Conservation (phyloP, 53 echinoderm and acorn worm species). For the Echinometra lucunter region DNA sequence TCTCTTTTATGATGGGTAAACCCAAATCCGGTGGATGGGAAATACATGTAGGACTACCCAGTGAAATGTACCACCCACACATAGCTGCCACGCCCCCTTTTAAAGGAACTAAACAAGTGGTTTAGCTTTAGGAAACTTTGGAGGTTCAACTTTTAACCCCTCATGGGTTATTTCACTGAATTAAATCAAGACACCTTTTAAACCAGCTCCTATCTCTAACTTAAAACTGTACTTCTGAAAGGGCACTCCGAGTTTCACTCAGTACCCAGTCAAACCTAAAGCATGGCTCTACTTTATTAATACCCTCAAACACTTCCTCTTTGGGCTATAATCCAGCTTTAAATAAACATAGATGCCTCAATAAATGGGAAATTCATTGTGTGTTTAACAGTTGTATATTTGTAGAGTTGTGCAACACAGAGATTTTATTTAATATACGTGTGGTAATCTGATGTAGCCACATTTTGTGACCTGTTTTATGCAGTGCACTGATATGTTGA, state of each 20-base stretch:
- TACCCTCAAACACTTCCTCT: not conserved
- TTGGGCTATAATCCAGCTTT: not conserved
- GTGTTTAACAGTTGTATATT: slow-evolving; percentile 17
- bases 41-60: not conserved
- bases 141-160: no score
- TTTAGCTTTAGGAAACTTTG: no score
- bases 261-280: not conserved
- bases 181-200: no score
- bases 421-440: not conserved
- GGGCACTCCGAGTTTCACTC: not conserved
- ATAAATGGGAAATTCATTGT: slow-evolving; percentile 21
- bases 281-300: not conserved
- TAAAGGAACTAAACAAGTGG: not conserved
- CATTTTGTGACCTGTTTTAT: not conserved
- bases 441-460: not conserved
- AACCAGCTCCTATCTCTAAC: no score
- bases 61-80: not conserved
- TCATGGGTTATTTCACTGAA: no score
- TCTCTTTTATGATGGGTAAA: not conserved
- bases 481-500: not conserved
- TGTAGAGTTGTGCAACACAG: slow-evolving; percentile 4
- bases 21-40: not conserved
- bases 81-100: slow-evolving; percentile 40
- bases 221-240: no score
- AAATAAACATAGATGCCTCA: not conserved